These are phyloP conservation scores for Lottia gigantea DNA, from an alignment of 2,888 invertebrate species.

Conservation along the genomic window DNA sequence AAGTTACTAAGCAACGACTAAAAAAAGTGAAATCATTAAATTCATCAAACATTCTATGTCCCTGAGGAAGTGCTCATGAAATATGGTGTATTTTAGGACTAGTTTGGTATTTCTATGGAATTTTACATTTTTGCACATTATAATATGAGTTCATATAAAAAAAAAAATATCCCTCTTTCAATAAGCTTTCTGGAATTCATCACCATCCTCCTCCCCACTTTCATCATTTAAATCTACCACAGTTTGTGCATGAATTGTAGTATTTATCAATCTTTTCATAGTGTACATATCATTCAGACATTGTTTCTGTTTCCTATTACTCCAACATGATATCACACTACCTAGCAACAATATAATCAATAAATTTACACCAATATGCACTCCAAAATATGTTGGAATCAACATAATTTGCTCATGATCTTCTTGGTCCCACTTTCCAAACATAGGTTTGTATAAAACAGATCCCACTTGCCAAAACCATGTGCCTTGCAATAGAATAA, in stretches of 20 bases:
- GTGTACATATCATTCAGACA: constrained; percentile 36
- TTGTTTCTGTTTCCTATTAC: constrained; percentile 14
- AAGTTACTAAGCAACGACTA: too few relatives aligned
- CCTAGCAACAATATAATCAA: not conserved
- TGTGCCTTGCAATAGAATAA: constrained; percentile 67
- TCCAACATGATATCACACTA: not conserved
- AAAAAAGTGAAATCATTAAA: too few relatives aligned
- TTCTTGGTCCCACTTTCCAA: constrained; percentile 63
- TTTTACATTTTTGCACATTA: too few relatives aligned
- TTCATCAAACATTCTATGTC: too few relatives aligned
- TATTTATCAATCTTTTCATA: constrained; percentile 51
- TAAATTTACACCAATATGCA: constrained; percentile 53
- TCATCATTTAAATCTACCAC: constrained; percentile 49
- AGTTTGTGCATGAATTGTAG: constrained; percentile 48
- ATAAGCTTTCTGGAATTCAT: constrained; percentile 47
- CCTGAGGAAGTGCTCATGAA: too few relatives aligned
- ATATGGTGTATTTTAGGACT: too few relatives aligned
- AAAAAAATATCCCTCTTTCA: too few relatives aligned
- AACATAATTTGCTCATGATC: constrained; percentile 69
- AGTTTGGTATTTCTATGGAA: too few relatives aligned
- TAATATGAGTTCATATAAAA: too few relatives aligned
- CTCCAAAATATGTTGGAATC: constrained; percentile 67
- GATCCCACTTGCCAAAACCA: constrained; percentile 72
- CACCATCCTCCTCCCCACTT: constrained; percentile 50
- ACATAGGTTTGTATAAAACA: constrained; percentile 70